Evolutionary conservation across 2,113 vertebrate genomes (phyloP), one percentile per base, ranked within the genome.

Genomic region (Motacilla tschutschensis): DNA sequence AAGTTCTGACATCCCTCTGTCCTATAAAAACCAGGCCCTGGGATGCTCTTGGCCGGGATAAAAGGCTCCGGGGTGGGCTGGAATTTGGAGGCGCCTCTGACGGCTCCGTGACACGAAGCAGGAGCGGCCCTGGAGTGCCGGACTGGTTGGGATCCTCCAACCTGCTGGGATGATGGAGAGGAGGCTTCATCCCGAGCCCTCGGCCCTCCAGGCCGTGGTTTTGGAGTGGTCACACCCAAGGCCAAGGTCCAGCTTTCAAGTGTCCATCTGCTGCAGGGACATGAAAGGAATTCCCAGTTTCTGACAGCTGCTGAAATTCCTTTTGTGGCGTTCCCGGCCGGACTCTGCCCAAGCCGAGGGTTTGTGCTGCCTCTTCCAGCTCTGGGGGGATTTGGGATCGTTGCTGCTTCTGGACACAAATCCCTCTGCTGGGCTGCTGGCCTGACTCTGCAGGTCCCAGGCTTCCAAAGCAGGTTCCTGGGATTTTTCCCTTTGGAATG

Each of bases 271-370:
- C 87, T 86, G 78, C 40, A 8, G 59, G 69, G 46, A 50, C 79
- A 79, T 82, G 67, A 87, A 91, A 82, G 25, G 22, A 64, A 87
- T 79, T 59, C 33, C 47, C 10, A 0, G n/a, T 65, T 76, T 67
- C 3, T 84, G 71, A 60, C 90, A 91, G 85, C 76, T 79, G 90
- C 59, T 93, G 92, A 82, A 79, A 92, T 82, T 14, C 35, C 55
- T 53, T 86, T 74, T 73, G n/a, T 93, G 76, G 38, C 3, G n/a
- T 29, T 83, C 38, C 63, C n/a, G 19, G 31, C 48, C 6, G 55
- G 70, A n/a, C 28, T 53, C 70, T 28, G 44, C 50, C 83, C 35
- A 4, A 44, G 38, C 15, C 4, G 12, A 44, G 79, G 48, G 57
- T 19, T 75, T 43, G 62, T 78, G 44, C 44, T 12, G 54, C 59